phyloP scores from a whole-genome alignment of 2,113 vertebrate genomes.

The Scolopax mira region DNA sequence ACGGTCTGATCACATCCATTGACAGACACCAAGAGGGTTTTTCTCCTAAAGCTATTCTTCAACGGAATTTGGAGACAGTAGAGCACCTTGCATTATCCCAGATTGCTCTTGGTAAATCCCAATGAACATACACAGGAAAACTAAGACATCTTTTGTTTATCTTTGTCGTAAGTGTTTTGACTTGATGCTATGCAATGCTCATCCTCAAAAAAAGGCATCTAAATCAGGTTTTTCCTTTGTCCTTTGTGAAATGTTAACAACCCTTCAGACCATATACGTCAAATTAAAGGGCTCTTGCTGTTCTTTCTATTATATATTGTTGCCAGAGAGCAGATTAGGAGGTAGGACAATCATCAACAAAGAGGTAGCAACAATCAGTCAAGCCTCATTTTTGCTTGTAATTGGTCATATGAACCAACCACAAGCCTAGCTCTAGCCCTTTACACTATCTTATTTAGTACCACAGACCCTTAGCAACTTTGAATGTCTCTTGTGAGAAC shows the following conservation, averaged over 20 bases:
- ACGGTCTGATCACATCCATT: not conserved
- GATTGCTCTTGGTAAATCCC: not conserved
- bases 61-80: not conserved
- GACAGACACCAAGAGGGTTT: not conserved
- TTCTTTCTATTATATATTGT: not conserved
- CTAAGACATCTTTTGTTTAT: not conserved
- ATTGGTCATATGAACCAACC: not conserved
- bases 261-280: not conserved
- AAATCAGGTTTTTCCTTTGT: not conserved
- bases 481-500: not conserved
- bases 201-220: not conserved
- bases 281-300: not conserved
- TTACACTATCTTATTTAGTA: not conserved
- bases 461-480: not conserved
- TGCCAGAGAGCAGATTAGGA: not conserved
- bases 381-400: not conserved
- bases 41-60: not conserved
- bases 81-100: not conserved
- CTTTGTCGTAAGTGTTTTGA: not conserved
- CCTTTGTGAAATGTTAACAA: not conserved
- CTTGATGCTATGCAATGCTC: not conserved
- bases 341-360: not conserved
- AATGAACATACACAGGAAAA: not conserved
- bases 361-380: not conserved
- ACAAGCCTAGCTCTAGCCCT: not conserved